Percentiles rank a stretch among this genome's conserved stretches.
Evolutionary conservation across 2,797 vertebrate genomes (phyloP).

Genomic region (Falco concolor): DNA sequence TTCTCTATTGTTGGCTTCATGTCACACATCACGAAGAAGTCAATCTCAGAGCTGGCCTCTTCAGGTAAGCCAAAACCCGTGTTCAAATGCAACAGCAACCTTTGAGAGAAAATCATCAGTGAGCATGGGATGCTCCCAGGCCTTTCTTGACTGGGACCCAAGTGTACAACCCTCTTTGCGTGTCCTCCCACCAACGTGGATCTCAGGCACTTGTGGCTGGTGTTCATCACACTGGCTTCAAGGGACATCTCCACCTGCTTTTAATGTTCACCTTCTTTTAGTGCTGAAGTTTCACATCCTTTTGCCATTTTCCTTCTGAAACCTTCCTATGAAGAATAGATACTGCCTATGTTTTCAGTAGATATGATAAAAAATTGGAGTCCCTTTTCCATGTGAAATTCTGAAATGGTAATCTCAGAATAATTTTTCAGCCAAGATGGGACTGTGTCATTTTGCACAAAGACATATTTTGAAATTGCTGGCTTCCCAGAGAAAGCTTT

Average conservation of each 20-base stretch:
- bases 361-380: background rate
- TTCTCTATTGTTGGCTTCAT: slow-evolving; percentile 95
- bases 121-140: background rate
- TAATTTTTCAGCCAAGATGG: background rate
- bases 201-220: background rate
- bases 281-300: background rate
- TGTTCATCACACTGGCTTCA: background rate
- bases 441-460: background rate
- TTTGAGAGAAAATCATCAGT: background rate
- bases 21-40: slow-evolving; percentile 88
- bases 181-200: background rate
- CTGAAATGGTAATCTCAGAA: background rate
- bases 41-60: slow-evolving; percentile 85
- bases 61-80: slow-evolving; percentile 76
- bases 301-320: background rate
- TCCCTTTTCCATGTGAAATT: background rate
- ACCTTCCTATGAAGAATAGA: background rate
- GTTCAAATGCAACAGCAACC: background rate
- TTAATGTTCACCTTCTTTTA: background rate
- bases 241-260: background rate
- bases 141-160: background rate
- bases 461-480: slow-evolving; percentile 4
- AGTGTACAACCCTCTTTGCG: background rate
- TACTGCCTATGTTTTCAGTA: background rate
- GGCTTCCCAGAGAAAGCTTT: background rate